A percentile compares a stretch with the other conserved stretches of the same genome.
Conservation (phyloP, 2,113 vertebrate species). For the Podocnemis expansa region DNA sequence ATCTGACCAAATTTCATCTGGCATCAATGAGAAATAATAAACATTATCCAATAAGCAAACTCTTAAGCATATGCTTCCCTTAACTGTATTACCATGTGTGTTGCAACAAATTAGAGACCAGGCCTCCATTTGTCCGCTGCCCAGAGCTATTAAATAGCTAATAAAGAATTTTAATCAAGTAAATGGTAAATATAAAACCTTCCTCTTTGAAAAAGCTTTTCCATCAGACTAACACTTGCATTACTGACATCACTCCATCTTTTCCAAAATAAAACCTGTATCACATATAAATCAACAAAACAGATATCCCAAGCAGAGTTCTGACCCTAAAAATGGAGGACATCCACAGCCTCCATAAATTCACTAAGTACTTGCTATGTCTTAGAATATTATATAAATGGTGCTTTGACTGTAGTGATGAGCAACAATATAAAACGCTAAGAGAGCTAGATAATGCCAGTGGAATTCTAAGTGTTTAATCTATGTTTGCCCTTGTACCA, state of each 20-base stretch:
- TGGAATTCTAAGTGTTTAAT: neutral
- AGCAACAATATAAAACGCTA: neutral
- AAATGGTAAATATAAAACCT: neutral
- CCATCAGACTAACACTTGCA: neutral
- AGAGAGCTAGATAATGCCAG: neutral
- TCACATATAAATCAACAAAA: neutral
- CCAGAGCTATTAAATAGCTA: neutral
- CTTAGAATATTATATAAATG: neutral
- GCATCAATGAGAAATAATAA: too few species aligned
- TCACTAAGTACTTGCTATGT: neutral
- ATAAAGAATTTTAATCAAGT: neutral
- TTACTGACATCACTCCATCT: neutral
- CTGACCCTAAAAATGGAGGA: neutral
- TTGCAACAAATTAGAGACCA: neutral
- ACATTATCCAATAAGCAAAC: neutral
- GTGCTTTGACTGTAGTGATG: neutral
- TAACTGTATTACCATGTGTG: neutral
- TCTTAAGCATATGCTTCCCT: neutral
- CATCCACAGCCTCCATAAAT: neutral
- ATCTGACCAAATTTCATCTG: neutral
- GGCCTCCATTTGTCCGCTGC: neutral
- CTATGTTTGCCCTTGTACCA: neutral
- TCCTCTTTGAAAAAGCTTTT: neutral
- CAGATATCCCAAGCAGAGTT: neutral
- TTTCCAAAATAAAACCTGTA: accelerated